Evolutionary conservation across 2,888 invertebrate genomes (phyloP), one percentile per base, ranked within the genome.

Genomic region (Leptinotarsa haldemani): DNA sequence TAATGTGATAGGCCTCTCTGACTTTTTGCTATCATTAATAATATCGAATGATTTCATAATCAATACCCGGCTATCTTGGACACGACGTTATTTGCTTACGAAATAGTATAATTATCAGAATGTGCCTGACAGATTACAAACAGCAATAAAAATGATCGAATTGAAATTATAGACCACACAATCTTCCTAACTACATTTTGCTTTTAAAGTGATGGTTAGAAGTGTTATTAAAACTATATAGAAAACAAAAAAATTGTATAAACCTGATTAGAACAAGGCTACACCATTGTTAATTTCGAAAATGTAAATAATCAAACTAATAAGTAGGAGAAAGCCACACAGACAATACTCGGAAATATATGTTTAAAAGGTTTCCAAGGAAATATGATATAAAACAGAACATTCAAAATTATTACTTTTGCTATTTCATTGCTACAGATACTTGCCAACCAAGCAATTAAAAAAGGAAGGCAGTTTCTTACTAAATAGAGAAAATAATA

Each of bases 261-360:
- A 74, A 75, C 75, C 50, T 74, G 75, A 75, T 74, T 70, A 73
- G 73, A 76, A 74, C 73, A 71, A 74, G 76, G 74, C 76, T 56
- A 56, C 22, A 56, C 20, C 13, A 22, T 61, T 47, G 64, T 64
- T 50, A 70, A 64, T 70, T 46, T 20, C 18, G 47, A 47, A 65
- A 20, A 40, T 40, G 2, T 40, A 40, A 40, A 40, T 40, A 53
- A 52, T 20, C 18, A 56, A 18, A 56, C 15, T 22, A 22, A 56
- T 13, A 25, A 22, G 13, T 56, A 56, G 56, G 25, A 22, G 15
- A 16, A 20, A 56, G 18, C 12, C 13, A 56, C 56, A 22, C 13
- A 22, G n/a, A 40, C 40, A 16, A 50, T 4, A 50, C 50, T 50
- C 50, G 5, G 56, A 13, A 56, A 56, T 15, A 56, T 56, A 22